Conservation (phyloP, 2,888 invertebrate species). For the Sesia apiformis region DNA sequence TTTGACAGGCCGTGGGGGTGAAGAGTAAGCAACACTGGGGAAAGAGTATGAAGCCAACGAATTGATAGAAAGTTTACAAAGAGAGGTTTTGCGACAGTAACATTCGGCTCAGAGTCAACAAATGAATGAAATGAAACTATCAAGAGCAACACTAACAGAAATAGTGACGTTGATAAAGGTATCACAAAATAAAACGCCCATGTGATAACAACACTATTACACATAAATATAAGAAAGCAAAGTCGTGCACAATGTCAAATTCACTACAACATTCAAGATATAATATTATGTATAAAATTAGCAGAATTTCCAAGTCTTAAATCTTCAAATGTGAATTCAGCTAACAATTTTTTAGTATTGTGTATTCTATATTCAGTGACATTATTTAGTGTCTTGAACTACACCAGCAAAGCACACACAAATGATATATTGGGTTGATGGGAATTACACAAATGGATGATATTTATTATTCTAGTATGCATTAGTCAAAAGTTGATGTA, state of each 20-base stretch:
- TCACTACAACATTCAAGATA: not conserved
- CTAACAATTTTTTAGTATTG: no score
- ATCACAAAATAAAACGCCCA: constrained; percentile 75
- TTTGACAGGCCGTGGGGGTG: constrained; percentile 55
- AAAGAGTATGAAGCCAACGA: constrained; percentile 52
- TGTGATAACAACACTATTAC: constrained; percentile 42
- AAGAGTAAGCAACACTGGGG: constrained; percentile 54
- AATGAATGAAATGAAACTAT: constrained; percentile 71
- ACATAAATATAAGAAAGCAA: constrained; percentile 55
- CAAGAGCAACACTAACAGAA: constrained; percentile 71
- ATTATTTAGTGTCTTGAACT: no score
- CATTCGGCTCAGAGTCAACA: constrained; percentile 59
- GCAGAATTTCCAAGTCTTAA: no score
- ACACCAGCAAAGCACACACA: no score
- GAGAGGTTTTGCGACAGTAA: constrained; percentile 55
- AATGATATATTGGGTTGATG: no score
- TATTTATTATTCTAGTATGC: no score
- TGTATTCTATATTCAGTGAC: no score
- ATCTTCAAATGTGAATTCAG: no score
- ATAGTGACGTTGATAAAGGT: constrained; percentile 72
- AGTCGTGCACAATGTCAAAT: constrained; percentile 45
- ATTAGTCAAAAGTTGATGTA: no score
- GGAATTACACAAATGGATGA: no score
- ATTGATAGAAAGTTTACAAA: constrained; percentile 28
- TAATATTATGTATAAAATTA: not conserved